Evolutionary conservation across 2,113 vertebrate species (phyloP).

Genomic region (Gymnocephalus cernua): DNA sequence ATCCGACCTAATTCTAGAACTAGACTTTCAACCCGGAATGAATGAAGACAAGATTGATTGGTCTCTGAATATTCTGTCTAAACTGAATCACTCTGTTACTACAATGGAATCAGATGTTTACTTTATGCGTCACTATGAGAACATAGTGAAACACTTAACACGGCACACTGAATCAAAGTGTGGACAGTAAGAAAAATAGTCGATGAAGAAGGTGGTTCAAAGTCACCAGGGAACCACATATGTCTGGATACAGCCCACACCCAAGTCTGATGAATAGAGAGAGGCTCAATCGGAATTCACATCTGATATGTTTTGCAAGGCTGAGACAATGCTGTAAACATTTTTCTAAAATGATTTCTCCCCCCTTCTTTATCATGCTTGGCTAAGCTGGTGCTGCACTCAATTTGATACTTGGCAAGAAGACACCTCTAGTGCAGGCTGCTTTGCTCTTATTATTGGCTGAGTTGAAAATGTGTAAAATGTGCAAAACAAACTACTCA

Average conservation of each 20-base stretch:
- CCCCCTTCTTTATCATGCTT: slow-evolving; percentile 16
- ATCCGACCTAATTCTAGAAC: background rate
- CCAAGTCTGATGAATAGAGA: slow-evolving; percentile 52
- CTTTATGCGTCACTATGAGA: slow-evolving; percentile 41
- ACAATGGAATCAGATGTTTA: slow-evolving; percentile 54
- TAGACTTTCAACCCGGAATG: background rate
- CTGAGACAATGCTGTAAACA: slow-evolving; percentile 54
- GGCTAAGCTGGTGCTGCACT: slow-evolving; percentile 3
- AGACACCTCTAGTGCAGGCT: background rate
- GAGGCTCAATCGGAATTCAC: slow-evolving; percentile 35
- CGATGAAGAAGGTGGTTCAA: slow-evolving; percentile 41
- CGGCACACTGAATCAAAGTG: slow-evolving; percentile 16
- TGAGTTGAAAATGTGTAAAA: slow-evolving; percentile 21
- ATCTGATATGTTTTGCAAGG: slow-evolving; percentile 35
- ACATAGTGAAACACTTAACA: slow-evolving; percentile 26
- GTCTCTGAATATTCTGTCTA: background rate
- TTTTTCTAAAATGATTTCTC: slow-evolving; percentile 18
- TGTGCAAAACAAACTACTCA: slow-evolving; percentile 29
- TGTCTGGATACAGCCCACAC: slow-evolving; percentile 51
- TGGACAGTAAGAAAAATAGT: slow-evolving; percentile 23
- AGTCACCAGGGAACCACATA: slow-evolving; percentile 40
- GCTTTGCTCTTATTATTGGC: slow-evolving; percentile 14
- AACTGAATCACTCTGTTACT: slow-evolving; percentile 36
- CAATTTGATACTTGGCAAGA: slow-evolving; percentile 3
- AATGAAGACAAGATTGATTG: slow-evolving; percentile 1